phyloP scores from a whole-genome alignment of 1,140 invertebrate genomes.

The Anthonomus grandis region DNA sequence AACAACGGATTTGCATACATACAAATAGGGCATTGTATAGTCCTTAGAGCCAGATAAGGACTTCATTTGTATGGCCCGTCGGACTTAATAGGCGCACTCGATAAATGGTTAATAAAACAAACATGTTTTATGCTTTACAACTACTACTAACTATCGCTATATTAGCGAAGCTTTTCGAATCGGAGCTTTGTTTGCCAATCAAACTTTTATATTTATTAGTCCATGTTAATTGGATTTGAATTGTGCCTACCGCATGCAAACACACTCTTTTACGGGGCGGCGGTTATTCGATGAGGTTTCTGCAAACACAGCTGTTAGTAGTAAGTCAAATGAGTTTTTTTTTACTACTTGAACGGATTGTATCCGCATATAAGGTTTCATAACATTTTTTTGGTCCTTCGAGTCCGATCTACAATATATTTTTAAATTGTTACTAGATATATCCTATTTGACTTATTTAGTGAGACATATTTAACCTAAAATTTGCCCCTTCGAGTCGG shows the following conservation, averaged over 20 bases:
- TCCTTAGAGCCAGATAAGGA: conserved; percentile 19
- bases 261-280: too few relatives aligned
- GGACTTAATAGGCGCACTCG: conserved; percentile 15
- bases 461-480: too few relatives aligned
- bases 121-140: conserved; percentile 12
- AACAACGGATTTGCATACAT: neutral
- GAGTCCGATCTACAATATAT: too few relatives aligned
- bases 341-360: too few relatives aligned
- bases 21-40: conserved; percentile 12
- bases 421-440: too few relatives aligned
- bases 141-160: conserved; percentile 24
- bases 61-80: conserved; percentile 13
- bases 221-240: conserved; percentile 28
- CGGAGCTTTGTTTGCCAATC: conserved; percentile 30
- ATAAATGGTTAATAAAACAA: conserved; percentile 23
- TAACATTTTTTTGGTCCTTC: too few relatives aligned
- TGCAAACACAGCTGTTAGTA: conserved; percentile 27
- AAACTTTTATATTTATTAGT: conserved; percentile 33
- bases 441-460: too few relatives aligned
- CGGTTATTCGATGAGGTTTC: conserved; percentile 3
- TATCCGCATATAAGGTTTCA: too few relatives aligned
- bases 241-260: too few relatives aligned
- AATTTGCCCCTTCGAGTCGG: too few relatives aligned
- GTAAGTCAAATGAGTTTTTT: too few relatives aligned
- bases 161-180: conserved; percentile 27